Percentiles rank a stretch among this genome's conserved stretches.
phyloP scores from a whole-genome alignment of 1,140 invertebrate species.

The Cyclargus thomasi region DNA sequence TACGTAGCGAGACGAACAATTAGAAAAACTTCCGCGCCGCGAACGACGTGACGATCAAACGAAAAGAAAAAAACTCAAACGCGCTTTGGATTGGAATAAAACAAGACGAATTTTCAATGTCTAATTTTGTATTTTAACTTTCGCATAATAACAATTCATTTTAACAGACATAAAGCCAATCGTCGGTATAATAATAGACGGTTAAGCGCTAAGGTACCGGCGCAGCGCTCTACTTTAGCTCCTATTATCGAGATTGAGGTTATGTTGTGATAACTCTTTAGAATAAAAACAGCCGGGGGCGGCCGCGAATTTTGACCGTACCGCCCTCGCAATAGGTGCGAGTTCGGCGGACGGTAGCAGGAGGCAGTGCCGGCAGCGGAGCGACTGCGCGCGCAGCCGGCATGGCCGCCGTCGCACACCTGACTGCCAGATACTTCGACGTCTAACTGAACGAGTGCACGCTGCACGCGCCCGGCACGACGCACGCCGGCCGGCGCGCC shows the following conservation, averaged over 20 bases:
- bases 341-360: slow-evolving; percentile 41
- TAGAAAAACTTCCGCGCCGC: neutral
- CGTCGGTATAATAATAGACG: slow-evolving; percentile 34
- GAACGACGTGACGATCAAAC: slow-evolving; percentile 11
- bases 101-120: slow-evolving; percentile 42
- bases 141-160: slow-evolving; percentile 40
- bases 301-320: slow-evolving; percentile 11
- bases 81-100: slow-evolving; percentile 58
- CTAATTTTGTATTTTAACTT: slow-evolving; percentile 55
- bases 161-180: slow-evolving; percentile 59
- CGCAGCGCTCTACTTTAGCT: slow-evolving; percentile 42
- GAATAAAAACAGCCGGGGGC: slow-evolving; percentile 50
- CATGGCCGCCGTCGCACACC: slow-evolving; percentile 68
- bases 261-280: slow-evolving; percentile 71
- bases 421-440: slow-evolving; percentile 60
- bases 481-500: neutral
- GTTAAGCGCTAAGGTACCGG: slow-evolving; percentile 42
- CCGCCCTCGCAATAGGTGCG: slow-evolving; percentile 37
- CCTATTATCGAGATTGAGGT: slow-evolving; percentile 55
- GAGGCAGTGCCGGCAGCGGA: slow-evolving; percentile 37
- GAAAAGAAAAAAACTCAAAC: slow-evolving; percentile 16
- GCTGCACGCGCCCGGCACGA: slow-evolving; percentile 21
- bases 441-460: slow-evolving; percentile 57
- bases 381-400: slow-evolving; percentile 68
- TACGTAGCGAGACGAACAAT: neutral